These are phyloP conservation scores for Xylocopa sonorina DNA, from an alignment of 1,140 invertebrate species.

Conservation along the genomic window DNA sequence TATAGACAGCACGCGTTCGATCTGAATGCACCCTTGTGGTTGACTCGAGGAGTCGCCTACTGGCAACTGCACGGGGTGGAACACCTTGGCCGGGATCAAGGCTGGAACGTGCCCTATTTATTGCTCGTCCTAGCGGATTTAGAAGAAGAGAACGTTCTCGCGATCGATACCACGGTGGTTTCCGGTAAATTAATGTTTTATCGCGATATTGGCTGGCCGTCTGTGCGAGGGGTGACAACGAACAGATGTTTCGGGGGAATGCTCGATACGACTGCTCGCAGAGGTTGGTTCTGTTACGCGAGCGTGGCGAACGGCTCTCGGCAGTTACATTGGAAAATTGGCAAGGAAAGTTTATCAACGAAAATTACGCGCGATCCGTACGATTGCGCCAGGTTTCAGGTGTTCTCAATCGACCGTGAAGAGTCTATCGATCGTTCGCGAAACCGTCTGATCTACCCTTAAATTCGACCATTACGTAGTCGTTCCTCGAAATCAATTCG, in stretches of 20 bases:
- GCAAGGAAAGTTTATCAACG: slow-evolving; percentile 17
- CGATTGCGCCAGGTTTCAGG: background rate
- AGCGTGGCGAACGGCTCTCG: background rate
- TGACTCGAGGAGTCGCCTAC: background rate
- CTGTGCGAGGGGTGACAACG: slow-evolving; percentile 6
- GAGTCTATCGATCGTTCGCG: too few species aligned
- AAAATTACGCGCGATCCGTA: slow-evolving; percentile 41
- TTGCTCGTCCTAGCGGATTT: background rate
- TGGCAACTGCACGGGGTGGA: background rate
- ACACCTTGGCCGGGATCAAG: background rate
- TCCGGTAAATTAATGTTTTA: slow-evolving; percentile 43
- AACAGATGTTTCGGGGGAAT: slow-evolving; percentile 33
- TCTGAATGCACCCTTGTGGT: background rate
- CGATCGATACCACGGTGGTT: background rate
- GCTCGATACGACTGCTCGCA: slow-evolving; percentile 1
- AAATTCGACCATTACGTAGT: too few species aligned
- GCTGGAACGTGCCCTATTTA: background rate
- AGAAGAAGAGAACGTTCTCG: background rate
- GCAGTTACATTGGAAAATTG: background rate
- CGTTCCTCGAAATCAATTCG: too few species aligned
- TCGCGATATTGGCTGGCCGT: slow-evolving; percentile 7
- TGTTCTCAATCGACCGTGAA: background rate
- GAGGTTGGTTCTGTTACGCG: background rate
- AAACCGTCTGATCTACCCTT: too few species aligned
- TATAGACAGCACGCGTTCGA: background rate